These are phyloP conservation scores for Vultur gryphus DNA, from an alignment of 2,797 vertebrate species.

Conservation along the genomic window DNA sequence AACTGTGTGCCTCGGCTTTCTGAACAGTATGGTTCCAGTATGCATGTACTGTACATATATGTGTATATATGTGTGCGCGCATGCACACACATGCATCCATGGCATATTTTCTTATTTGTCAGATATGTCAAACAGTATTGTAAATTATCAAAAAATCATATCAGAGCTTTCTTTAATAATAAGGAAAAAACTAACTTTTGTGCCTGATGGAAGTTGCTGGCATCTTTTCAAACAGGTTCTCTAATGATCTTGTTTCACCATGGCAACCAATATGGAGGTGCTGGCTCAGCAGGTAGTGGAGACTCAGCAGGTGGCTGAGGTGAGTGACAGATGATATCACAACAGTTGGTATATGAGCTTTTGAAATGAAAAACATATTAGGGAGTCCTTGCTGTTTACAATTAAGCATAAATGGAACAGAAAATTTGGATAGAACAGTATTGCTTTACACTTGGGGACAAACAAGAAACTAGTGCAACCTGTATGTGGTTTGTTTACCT, in stretches of 20 bases:
- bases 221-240: conserved; percentile 82
- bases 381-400: conserved; percentile 5
- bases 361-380: conserved; percentile 30
- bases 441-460: background rate
- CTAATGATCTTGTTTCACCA: conserved; percentile 89
- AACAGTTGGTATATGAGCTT: conserved; percentile 46
- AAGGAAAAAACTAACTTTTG: conserved; percentile 32
- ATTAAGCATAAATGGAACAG: background rate
- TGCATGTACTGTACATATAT: background rate
- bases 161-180: conserved; percentile 26
- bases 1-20: background rate
- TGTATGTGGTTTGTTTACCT: background rate
- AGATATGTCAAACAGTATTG: background rate
- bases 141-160: background rate
- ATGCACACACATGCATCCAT: fast-evolving
- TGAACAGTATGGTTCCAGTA: background rate
- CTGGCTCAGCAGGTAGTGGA: conserved; percentile 90
- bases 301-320: conserved; percentile 87
- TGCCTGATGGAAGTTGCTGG: conserved; percentile 77
- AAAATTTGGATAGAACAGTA: background rate
- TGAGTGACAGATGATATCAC: conserved; percentile 77
- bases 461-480: background rate
- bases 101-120: background rate
- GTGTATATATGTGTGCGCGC: fast-evolving
- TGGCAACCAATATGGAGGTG: conserved; percentile 87